Conservation (phyloP, 2,888 invertebrate genomes). For the Caenorhabditis afra region DNA sequence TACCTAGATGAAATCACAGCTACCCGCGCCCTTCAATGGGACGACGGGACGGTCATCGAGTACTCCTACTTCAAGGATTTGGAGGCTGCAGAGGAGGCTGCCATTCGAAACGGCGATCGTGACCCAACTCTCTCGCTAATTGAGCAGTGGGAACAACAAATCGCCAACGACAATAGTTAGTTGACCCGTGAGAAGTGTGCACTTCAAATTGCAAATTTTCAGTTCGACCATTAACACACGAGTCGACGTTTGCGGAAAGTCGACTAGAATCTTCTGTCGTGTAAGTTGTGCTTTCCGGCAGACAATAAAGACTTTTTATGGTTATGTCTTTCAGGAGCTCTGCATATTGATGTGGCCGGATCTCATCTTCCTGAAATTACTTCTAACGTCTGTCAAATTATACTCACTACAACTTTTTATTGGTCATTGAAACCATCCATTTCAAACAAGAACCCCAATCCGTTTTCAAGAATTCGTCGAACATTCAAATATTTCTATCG, state of each 20-base stretch:
- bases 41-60: conserved; percentile 56
- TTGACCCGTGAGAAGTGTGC: no score
- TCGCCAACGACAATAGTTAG: conserved; percentile 51
- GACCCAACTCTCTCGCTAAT: conserved; percentile 50
- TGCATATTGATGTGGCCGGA: conserved; percentile 48
- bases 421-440: conserved; percentile 37
- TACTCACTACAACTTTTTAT: conserved; percentile 1
- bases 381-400: neutral
- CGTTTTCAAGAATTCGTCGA: no score
- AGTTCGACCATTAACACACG: conserved; percentile 40
- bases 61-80: conserved; percentile 59
- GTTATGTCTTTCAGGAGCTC: conserved; percentile 46
- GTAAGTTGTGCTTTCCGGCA: conserved; percentile 19
- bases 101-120: conserved; percentile 6
- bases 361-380: conserved; percentile 22
- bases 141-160: conserved; percentile 57
- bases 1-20: conserved; percentile 59
- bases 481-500: no score
- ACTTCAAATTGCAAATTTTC: conserved; percentile 1
- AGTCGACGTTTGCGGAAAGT: conserved; percentile 43
- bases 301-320: neutral
- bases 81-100: conserved; percentile 38
- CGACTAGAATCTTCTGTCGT: conserved; percentile 46
- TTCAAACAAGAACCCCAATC: no score
- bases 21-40: conserved; percentile 42